Conservation (phyloP, 2,113 vertebrate genomes). For the Pollachius pollachius region DNA sequence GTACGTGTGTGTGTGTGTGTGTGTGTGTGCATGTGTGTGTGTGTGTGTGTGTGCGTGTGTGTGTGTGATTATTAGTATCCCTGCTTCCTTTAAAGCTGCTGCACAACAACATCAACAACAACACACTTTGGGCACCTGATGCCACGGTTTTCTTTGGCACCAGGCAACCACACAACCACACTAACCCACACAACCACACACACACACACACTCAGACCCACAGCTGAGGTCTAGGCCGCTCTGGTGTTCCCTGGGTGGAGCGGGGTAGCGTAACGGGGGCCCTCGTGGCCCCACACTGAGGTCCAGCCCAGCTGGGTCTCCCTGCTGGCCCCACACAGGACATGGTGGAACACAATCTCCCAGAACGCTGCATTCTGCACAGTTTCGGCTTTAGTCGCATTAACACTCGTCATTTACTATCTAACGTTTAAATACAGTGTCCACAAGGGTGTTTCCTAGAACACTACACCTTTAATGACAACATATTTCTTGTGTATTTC, state of each 20-base stretch:
- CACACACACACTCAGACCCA: conserved; percentile 6
- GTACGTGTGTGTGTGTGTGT: neutral
- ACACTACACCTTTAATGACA: too few species aligned
- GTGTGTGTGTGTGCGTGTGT: conserved; percentile 20
- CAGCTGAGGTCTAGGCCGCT: conserved; percentile 11
- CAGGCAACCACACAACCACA: conserved; percentile 10
- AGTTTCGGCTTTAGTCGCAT: too few species aligned
- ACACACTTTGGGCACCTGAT: conserved; percentile 31
- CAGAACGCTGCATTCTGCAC: neutral
- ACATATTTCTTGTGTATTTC: too few species aligned
- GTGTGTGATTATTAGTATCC: conserved; percentile 11
- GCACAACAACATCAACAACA: conserved; percentile 8
- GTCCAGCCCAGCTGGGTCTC: conserved; percentile 18
- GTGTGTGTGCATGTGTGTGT: conserved; percentile 15
- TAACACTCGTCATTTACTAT: too few species aligned
- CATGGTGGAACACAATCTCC: neutral
- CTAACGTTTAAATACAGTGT: too few species aligned
- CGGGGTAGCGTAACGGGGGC: conserved; percentile 9
- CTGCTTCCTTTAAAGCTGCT: conserved; percentile 1
- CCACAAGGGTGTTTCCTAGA: too few species aligned
- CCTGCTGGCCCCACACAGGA: conserved; percentile 20
- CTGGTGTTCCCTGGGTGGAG: conserved; percentile 4
- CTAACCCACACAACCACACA: neutral
- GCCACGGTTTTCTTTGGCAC: conserved; percentile 25
- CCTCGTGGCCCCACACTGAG: conserved; percentile 17